Evolutionary conservation across 2,797 vertebrate species (phyloP).

Genomic region (Poecilia gillii): DNA sequence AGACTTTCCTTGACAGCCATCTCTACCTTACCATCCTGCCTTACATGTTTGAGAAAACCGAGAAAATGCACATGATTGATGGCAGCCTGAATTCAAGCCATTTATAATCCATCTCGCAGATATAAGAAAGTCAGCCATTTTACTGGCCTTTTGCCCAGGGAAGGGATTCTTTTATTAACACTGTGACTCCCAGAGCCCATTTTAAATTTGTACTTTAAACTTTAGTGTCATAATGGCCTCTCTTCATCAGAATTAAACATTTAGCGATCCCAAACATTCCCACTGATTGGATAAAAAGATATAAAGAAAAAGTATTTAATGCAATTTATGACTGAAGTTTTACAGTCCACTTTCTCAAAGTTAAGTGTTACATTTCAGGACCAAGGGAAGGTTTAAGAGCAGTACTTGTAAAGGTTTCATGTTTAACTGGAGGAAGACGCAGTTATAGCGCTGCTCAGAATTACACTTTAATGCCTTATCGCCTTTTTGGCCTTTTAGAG

Average conservation of each 20-base stretch:
- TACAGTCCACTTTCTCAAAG: constrained; percentile 41
- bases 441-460: not conserved
- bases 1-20: constrained; percentile 23
- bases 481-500: not conserved
- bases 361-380: constrained; percentile 44
- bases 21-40: constrained; percentile 38
- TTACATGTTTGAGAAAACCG: constrained; percentile 64
- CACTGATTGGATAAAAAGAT: constrained; percentile 18
- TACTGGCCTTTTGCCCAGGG: constrained; percentile 62
- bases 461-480: not conserved
- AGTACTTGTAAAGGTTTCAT: constrained; percentile 19
- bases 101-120: constrained; percentile 49
- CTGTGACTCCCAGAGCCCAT: constrained; percentile 50
- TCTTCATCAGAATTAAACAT: constrained; percentile 68
- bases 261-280: constrained; percentile 55
- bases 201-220: constrained; percentile 64
- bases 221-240: constrained; percentile 55
- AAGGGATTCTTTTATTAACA: constrained; percentile 65
- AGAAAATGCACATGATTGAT: constrained; percentile 70
- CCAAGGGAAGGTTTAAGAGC: constrained; percentile 20
- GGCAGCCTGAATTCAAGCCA: constrained; percentile 56
- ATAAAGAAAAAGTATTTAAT: constrained; percentile 46
- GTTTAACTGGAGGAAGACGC: constrained; percentile 8
- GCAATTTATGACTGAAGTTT: constrained; percentile 62
- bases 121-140: constrained; percentile 66